Conservation (phyloP, 2,113 vertebrate species). For the Peucedramus taeniatus region DNA sequence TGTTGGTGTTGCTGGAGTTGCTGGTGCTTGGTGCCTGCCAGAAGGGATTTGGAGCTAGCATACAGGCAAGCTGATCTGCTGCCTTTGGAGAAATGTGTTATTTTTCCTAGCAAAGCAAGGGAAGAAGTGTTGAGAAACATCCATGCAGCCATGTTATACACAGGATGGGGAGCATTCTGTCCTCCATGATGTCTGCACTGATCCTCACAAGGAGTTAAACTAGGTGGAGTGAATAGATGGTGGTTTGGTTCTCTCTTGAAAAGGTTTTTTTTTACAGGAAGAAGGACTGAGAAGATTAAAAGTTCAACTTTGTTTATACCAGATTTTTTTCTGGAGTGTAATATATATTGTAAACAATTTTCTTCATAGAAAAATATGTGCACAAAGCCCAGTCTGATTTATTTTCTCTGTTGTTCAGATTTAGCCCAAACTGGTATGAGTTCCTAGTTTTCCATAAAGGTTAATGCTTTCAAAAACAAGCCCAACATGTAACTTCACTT, state of each 20-base stretch:
- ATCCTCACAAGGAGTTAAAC: neutral
- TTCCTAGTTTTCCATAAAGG: neutral
- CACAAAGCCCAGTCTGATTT: neutral
- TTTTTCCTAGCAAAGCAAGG: neutral
- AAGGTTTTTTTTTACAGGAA: neutral
- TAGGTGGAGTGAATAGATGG: neutral
- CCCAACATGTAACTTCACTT: neutral
- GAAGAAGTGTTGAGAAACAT: neutral
- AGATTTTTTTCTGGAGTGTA: neutral
- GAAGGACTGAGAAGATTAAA: neutral
- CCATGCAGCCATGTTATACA: rapidly evolving
- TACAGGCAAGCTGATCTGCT: neutral
- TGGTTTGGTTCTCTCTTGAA: neutral
- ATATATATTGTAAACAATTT: neutral
- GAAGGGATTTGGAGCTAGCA: neutral
- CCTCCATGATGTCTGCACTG: neutral
- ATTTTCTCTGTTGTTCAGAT: neutral
- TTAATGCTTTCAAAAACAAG: neutral
- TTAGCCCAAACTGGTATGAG: neutral
- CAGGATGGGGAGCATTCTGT: neutral
- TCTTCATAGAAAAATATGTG: neutral
- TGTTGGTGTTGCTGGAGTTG: neutral
- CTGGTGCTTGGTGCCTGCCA: neutral
- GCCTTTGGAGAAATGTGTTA: neutral
- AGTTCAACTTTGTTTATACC: neutral